phyloP scores from a whole-genome alignment of 2,797 vertebrate genomes.

The Danio aesculapii region DNA sequence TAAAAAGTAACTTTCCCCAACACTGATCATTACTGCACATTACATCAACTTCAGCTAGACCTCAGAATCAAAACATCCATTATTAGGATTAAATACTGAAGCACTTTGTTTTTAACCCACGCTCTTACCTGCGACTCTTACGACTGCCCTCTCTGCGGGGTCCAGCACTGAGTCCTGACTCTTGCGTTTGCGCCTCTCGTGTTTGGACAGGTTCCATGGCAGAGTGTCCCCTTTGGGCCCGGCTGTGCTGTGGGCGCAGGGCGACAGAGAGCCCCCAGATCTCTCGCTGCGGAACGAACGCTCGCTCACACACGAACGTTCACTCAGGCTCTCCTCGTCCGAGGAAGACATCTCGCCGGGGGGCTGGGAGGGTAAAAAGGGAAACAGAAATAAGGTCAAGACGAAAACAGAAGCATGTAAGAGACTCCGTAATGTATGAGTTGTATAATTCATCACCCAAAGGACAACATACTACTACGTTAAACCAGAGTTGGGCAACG shows the following conservation, averaged over 20 bases:
- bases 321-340: constrained; percentile 96
- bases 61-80: too few species aligned
- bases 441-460: constrained; percentile 68
- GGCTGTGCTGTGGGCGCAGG: constrained; percentile 83
- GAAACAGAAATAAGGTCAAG: constrained; percentile 62
- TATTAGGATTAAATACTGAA: background rate
- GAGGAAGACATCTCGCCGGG: constrained; percentile 90
- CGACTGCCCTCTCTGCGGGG: constrained; percentile 95
- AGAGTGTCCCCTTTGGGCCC: constrained; percentile 92
- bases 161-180: constrained; percentile 96
- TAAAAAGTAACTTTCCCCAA: too few species aligned
- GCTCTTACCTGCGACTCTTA: constrained; percentile 92
- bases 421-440: constrained; percentile 5
- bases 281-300: constrained; percentile 92
- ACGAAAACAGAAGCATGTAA: constrained; percentile 9
- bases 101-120: background rate
- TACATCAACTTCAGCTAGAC: too few species aligned
- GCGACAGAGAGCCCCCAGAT: constrained; percentile 92
- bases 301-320: constrained; percentile 92
- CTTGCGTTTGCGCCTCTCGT: constrained; percentile 95
- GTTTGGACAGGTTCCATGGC: constrained; percentile 96
- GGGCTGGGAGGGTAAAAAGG: constrained; percentile 57
- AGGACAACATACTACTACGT: constrained; percentile 43
- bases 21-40: too few species aligned
- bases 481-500: background rate